phyloP scores from a whole-genome alignment of 2,797 vertebrate species.

The Macrochelys suwanniensis region DNA sequence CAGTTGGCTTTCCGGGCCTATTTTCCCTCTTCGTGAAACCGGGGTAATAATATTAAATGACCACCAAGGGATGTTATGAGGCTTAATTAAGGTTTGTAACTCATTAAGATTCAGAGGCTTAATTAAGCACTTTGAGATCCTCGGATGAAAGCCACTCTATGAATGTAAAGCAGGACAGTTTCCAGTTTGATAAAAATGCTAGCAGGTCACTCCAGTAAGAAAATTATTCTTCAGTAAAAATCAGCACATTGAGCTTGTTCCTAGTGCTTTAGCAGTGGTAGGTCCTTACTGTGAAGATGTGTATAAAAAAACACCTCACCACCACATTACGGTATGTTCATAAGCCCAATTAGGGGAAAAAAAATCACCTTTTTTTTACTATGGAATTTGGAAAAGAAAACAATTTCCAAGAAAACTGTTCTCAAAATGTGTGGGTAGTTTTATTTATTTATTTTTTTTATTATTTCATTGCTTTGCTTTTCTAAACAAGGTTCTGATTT shows the following conservation, averaged over 20 bases:
- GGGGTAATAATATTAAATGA: neutral
- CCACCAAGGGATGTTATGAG: neutral
- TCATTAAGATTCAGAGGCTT: neutral
- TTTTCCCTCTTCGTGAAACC: neutral
- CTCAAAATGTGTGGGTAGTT: neutral
- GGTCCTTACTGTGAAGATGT: neutral
- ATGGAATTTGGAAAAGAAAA: neutral
- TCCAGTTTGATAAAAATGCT: neutral
- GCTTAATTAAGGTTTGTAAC: neutral
- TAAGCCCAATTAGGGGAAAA: neutral
- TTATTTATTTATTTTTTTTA: rapidly evolving
- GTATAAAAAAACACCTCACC: neutral
- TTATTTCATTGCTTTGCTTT: neutral
- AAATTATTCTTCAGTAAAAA: neutral
- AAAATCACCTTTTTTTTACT: neutral
- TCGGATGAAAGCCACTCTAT: rapidly evolving
- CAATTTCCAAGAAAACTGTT: neutral
- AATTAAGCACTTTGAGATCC: neutral
- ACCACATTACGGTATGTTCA: rapidly evolving
- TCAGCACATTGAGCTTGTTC: neutral
- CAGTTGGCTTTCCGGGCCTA: neutral
- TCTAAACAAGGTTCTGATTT: slow-evolving; percentile 49
- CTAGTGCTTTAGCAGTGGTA: neutral
- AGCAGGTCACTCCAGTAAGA: neutral
- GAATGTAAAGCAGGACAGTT: neutral